Evolutionary conservation across 2,888 invertebrate species (phyloP), one percentile per base, ranked within the genome.

Genomic region (Clostera curtula): DNA sequence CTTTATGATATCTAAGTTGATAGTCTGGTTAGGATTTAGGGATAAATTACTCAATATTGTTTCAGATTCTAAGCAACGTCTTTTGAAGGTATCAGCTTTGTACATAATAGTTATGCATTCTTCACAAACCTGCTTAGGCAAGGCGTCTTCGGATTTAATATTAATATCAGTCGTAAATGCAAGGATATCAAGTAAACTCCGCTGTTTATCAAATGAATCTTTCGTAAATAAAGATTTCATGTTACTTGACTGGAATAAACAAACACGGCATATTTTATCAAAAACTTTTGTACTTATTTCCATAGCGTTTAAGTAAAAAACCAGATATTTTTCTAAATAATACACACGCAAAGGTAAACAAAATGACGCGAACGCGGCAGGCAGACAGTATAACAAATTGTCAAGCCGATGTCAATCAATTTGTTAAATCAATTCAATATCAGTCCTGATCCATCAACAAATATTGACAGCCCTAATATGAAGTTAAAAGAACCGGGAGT

Each of bases 41-140:
- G 56, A 54, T 12, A 65, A 37, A 12, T 59, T 59, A 21, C 51
- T 58, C 40, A 82, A 43, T 34, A 65, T 47, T 0, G 44, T 40
- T 16, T 82, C 71, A 0, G 74, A 68, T 13, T 70, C 56, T 2
- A 66, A 34, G 33, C 74, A 80, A 2, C 63, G 67, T n/a, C 59
- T 60, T 49, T 68, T 76, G 27, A 82, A 79, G 11, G 61, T 58
- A 14, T 74, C 63, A 11, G 67, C 60, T 36, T 67, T 70, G 13
- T 44, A 49, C 49, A 82, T 46, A 10, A 60, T 49, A 12, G 38
- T 19, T 31, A 66, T 65, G 36, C 82, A 83, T 12, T 67, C 66
- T 24, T 35, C 37, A 45, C 82, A 83, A 28, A 83, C 59, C 35
- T 74, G 73, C 48, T 73, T 69, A 0, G 82, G 76, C 19, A 71